These are phyloP conservation scores for Ichneumoninae sp. DNA, from an alignment of 2,888 invertebrate genomes.

Conservation along the genomic window DNA sequence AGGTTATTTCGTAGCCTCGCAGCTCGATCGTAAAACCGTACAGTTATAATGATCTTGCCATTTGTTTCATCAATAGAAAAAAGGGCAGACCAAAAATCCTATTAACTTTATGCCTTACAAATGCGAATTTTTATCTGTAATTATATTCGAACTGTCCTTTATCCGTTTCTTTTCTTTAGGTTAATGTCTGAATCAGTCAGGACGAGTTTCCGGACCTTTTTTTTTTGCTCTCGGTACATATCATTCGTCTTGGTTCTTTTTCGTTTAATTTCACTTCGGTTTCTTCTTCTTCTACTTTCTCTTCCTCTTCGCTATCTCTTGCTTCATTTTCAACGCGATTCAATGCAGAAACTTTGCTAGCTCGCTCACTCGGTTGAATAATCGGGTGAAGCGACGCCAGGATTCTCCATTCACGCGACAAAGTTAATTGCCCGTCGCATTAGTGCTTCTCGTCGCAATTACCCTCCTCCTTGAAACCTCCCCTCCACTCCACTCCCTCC, in stretches of 20 bases:
- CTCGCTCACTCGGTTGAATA: slow-evolving; percentile 63
- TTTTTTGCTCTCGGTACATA: slow-evolving; percentile 1
- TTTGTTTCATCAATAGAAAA: not conserved
- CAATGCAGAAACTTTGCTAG: slow-evolving; percentile 63
- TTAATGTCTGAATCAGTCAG: slow-evolving; percentile 27
- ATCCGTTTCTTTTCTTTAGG: slow-evolving; percentile 1
- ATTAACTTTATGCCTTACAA: too few relatives aligned
- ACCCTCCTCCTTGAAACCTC: slow-evolving; percentile 33
- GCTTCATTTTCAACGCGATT: slow-evolving; percentile 56
- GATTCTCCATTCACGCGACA: slow-evolving; percentile 68
- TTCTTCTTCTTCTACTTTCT: slow-evolving; percentile 19
- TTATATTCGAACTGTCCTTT: not conserved
- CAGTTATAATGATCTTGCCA: not conserved
- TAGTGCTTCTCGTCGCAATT: slow-evolving; percentile 67
- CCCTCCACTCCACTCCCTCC: not conserved
- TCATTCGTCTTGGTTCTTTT: slow-evolving; percentile 28
- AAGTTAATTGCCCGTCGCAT: slow-evolving; percentile 68
- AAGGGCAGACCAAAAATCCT: not conserved
- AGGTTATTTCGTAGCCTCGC: not conserved
- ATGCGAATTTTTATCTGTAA: not conserved
- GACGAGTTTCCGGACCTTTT: not conserved
- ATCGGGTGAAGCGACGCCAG: slow-evolving; percentile 59
- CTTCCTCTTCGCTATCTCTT: slow-evolving; percentile 24
- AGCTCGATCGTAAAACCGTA: not conserved
- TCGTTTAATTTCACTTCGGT: slow-evolving; percentile 13